These are phyloP conservation scores for Narcine bancroftii DNA, from an alignment of 2,113 vertebrate species.

Conservation along the genomic window DNA sequence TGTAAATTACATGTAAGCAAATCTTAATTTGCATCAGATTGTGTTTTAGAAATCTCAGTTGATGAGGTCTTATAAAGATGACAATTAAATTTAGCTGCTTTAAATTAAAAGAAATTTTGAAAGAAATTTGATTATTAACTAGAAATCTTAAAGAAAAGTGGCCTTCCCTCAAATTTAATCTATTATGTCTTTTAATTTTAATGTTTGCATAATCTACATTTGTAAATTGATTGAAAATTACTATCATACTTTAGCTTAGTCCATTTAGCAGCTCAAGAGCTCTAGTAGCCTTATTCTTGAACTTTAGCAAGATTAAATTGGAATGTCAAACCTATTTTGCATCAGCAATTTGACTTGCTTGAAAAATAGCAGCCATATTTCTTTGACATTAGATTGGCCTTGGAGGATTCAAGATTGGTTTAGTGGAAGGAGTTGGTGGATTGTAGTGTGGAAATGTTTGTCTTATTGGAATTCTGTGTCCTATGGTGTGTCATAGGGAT, in stretches of 20 bases:
- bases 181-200: conserved; percentile 5
- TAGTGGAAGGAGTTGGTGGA: no score
- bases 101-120: neutral
- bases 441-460: no score
- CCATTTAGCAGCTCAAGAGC: neutral
- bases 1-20: neutral
- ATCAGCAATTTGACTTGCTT: no score
- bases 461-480: no score
- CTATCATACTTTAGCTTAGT: neutral
- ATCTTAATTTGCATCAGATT: neutral
- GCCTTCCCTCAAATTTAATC: neutral
- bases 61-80: no score
- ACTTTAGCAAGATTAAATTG: no score
- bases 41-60: neutral
- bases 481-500: no score
- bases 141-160: neutral
- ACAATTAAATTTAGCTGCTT: neutral
- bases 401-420: no score
- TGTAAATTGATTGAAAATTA: neutral
- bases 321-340: no score
- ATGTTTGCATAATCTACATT: neutral
- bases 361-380: no score
- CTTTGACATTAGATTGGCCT: no score
- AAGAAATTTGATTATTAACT: neutral
- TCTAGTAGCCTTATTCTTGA: neutral